A percentile compares a stretch with the other conserved stretches of the same genome.
phyloP scores from a whole-genome alignment of 2,888 invertebrate species.

The Phanerotoma sp. region DNA sequence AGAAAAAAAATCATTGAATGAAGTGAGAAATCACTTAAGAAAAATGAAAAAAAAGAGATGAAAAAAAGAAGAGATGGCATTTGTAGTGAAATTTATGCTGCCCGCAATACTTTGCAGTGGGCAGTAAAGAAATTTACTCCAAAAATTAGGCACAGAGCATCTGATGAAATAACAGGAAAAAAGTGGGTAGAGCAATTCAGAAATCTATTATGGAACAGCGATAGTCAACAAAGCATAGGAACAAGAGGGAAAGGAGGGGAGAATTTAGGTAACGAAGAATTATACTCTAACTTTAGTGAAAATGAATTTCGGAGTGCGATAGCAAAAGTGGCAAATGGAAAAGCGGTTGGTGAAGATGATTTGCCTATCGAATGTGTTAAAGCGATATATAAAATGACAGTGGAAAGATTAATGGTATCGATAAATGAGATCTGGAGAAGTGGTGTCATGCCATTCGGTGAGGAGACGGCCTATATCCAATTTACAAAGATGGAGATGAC shows the following conservation, averaged over 20 bases:
- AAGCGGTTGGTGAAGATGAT: background rate
- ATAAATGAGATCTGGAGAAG: background rate
- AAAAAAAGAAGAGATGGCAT: too few relatives aligned
- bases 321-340: background rate
- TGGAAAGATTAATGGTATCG: background rate
- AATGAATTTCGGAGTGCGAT: background rate
- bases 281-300: background rate
- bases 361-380: background rate
- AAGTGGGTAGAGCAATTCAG: background rate
- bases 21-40: too few relatives aligned
- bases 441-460: background rate
- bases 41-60: too few relatives aligned
- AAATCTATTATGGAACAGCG: background rate
- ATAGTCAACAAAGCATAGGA: background rate
- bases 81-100: too few relatives aligned
- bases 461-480: slow-evolving; percentile 5
- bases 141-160: too few relatives aligned
- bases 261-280: too few relatives aligned
- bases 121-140: too few relatives aligned
- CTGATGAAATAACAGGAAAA: too few relatives aligned
- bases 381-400: background rate
- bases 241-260: too few relatives aligned
- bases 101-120: too few relatives aligned
- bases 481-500: slow-evolving; percentile 11
- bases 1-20: too few relatives aligned